Evolutionary conservation across 2,797 vertebrate species (phyloP).

Genomic region (Adrianichthys oophorus): DNA sequence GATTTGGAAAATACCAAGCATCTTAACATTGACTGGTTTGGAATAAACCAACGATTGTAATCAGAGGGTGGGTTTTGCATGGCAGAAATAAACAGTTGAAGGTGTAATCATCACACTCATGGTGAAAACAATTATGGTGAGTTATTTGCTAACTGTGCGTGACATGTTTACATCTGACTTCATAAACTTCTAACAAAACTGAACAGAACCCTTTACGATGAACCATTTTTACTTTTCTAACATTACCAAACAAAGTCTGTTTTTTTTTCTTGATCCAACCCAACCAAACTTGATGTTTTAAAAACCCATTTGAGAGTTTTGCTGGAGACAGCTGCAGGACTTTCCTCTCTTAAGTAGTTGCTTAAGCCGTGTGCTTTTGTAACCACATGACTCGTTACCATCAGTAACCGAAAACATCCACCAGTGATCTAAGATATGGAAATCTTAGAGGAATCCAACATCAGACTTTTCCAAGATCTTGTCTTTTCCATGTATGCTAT

Average conservation of each 20-base stretch:
- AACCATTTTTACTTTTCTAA: too few species aligned
- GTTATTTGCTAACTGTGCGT: too few species aligned
- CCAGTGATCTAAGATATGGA: neutral
- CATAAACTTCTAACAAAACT: too few species aligned
- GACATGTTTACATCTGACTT: too few species aligned
- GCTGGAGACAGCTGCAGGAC: constrained; percentile 2
- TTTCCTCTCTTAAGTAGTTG: constrained; percentile 1
- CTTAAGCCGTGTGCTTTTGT: constrained; percentile 5
- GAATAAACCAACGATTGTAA: too few species aligned
- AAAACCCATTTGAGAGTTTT: constrained; percentile 14
- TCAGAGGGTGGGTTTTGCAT: neutral
- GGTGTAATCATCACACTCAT: too few species aligned
- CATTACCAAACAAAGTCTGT: too few species aligned
- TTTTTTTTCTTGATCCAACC: too few species aligned
- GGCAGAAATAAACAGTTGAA: neutral
- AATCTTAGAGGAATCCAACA: too few species aligned
- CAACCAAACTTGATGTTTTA: neutral
- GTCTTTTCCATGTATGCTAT: neutral
- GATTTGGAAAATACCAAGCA: too few species aligned
- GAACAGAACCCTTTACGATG: too few species aligned
- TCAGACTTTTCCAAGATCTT: constrained; percentile 4
- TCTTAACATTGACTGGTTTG: too few species aligned
- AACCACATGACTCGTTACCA: constrained; percentile 10
- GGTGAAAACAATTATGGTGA: neutral
- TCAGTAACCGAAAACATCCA: neutral